Evolutionary conservation across 2,888 invertebrate species (phyloP).

Genomic region (Gari tellinella): DNA sequence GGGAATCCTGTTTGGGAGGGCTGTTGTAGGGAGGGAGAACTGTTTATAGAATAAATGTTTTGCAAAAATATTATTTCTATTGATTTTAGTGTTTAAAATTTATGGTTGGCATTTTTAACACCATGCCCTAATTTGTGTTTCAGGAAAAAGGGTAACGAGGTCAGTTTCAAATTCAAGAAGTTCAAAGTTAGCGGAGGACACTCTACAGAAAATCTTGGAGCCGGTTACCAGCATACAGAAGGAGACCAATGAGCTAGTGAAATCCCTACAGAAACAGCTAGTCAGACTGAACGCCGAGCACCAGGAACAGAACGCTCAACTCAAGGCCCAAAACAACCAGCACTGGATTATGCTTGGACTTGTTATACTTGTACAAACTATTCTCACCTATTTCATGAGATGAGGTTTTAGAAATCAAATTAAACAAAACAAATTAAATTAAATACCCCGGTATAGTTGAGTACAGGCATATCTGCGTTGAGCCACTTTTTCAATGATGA

Average conservation of each 20-base stretch:
- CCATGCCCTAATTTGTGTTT: no score
- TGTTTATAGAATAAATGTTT: no score
- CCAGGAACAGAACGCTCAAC: constrained; percentile 19
- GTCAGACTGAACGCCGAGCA: constrained; percentile 43
- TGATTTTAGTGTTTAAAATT: no score
- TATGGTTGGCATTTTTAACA: no score
- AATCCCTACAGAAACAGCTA: constrained; percentile 67
- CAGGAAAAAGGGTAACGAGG: constrained; percentile 62
- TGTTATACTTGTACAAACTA: constrained; percentile 68
- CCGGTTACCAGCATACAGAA: constrained; percentile 67
- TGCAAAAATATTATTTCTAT: no score
- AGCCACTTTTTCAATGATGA: no score
- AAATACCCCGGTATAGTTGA: no score
- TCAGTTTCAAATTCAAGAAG: constrained; percentile 58
- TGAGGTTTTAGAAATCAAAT: no score
- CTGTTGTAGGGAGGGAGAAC: no score
- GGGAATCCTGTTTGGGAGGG: no score
- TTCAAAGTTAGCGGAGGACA: constrained; percentile 54
- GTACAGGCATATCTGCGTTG: no score
- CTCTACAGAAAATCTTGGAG: constrained; percentile 53
- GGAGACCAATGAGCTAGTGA: constrained; percentile 66
- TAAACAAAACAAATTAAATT: no score
- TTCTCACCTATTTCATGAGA: constrained; percentile 74
- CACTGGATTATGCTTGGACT: constrained; percentile 70
- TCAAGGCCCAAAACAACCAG: constrained; percentile 28